Base-by-base conservation (phyloP, 1,140 invertebrate genomes). In the Drosophila tsacasi region DNA sequence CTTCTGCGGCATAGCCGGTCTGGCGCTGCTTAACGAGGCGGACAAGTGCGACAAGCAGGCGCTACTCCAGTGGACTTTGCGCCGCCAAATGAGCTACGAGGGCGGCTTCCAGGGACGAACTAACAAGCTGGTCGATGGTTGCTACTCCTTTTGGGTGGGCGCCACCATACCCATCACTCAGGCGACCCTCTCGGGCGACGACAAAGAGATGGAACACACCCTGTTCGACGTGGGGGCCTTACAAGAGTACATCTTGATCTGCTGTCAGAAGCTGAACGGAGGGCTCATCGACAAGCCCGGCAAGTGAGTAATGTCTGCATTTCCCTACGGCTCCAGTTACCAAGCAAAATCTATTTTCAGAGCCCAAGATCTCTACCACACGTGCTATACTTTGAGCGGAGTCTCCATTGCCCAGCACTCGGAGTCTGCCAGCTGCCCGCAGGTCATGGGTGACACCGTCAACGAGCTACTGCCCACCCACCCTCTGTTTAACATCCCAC, bases 131-230 rank as follows among this genome's bases (percentile, higher is more conserved):
- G 99, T 99, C 2, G 99, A 99, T 94, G 97, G 97, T 9, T 99
- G 99, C 94, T 99, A 99, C 93, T 99, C 98, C 5, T 99, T 99
- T 94, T 99, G 99, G 99, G 98, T 99, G 94, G 98, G 98, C 30
- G 98, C 96, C 35, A 95, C 96, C 40, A 98, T 99, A 93, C 97
- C 98, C 42, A 94, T 96, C 32, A 94, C 97, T 9, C 94, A 96
- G 75, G 93, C 94, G 40, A 93, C 95, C 46, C 92, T 97, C 30
- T 83, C 74, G 0, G 69, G 60, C 15, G 46, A 54, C 32, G 79
- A 75, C 27, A 80, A 83, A 13, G 32, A 47, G 12, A 72, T 92
- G 67, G 78, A 83, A 12, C 75, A 94, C 71, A 84, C 79, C 10
- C 92, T 98, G 17, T 98, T 98, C 86, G 94, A 98, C 93, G 95